Conservation (phyloP, 2,888 invertebrate genomes). For the Andricus quercusramuli region DNA sequence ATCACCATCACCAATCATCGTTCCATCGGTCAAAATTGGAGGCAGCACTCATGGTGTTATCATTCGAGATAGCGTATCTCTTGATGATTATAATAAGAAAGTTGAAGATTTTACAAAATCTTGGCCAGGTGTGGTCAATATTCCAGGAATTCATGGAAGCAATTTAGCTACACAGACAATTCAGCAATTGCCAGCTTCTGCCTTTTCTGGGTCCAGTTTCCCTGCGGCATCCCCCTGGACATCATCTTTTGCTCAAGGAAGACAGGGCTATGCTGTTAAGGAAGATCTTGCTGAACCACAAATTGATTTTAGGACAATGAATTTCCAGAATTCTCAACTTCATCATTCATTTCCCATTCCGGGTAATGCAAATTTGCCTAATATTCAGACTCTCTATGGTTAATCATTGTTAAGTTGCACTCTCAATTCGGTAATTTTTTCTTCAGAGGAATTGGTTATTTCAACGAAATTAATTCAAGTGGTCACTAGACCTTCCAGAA, state of each 20-base stretch:
- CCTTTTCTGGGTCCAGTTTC: slow-evolving; percentile 42
- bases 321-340: neutral
- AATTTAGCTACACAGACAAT: slow-evolving; percentile 21
- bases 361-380: slow-evolving; percentile 14
- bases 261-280: slow-evolving; percentile 67
- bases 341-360: slow-evolving; percentile 9
- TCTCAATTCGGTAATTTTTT: neutral
- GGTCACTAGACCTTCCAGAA: neutral
- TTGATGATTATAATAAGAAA: slow-evolving; percentile 70
- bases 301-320: slow-evolving; percentile 46
- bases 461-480: neutral
- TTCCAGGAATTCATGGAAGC: slow-evolving; percentile 43
- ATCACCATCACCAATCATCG: neutral
- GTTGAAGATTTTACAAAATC: slow-evolving; percentile 69
- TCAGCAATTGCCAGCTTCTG: slow-evolving; percentile 43
- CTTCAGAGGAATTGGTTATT: neutral
- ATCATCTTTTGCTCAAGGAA: slow-evolving; percentile 35
- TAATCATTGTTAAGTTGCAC: neutral
- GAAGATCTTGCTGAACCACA: slow-evolving; percentile 65
- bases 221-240: slow-evolving; percentile 25
- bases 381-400: slow-evolving; percentile 11
- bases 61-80: slow-evolving; percentile 65
- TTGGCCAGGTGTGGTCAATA: slow-evolving; percentile 64
- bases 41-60: slow-evolving; percentile 58
- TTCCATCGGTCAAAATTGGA: slow-evolving; percentile 24